These are phyloP conservation scores for Arvicanthis niloticus DNA, from an alignment of 2,113 vertebrate genomes.

Conservation along the genomic window DNA sequence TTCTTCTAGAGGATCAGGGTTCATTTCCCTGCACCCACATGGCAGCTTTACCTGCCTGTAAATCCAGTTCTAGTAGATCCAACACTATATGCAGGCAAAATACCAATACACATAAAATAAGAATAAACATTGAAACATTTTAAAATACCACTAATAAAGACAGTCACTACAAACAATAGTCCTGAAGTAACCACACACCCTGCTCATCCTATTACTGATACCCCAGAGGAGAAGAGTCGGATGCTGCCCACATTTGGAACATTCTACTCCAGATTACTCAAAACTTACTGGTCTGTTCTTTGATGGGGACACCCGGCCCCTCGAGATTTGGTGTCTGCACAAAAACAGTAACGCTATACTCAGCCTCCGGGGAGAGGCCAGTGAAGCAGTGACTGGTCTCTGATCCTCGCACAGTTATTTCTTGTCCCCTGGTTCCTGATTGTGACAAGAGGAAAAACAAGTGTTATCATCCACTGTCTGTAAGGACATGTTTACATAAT, in stretches of 20 bases:
- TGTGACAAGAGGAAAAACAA: background rate
- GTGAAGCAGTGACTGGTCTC: slow-evolving; percentile 96
- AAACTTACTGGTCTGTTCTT: slow-evolving; percentile 91
- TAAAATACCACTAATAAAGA: background rate
- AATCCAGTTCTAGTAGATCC: no score
- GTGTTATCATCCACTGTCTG: background rate
- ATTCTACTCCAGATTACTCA: background rate
- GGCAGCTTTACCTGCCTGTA: no score
- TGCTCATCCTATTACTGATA: background rate
- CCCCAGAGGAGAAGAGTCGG: background rate
- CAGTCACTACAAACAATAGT: background rate
- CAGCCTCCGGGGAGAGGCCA: slow-evolving; percentile 92
- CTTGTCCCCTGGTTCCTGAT: slow-evolving; percentile 93
- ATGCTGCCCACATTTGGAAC: background rate
- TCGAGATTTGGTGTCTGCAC: slow-evolving; percentile 98
- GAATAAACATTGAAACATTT: no score
- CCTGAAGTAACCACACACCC: background rate
- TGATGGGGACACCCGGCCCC: slow-evolving; percentile 92
- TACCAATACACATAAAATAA: no score
- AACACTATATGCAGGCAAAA: no score
- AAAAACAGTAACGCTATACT: slow-evolving; percentile 93
- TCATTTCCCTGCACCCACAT: no score
- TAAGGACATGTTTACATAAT: background rate
- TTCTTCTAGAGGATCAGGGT: no score
- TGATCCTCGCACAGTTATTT: slow-evolving; percentile 95